phyloP scores from a whole-genome alignment of 1,140 invertebrate species.

The Apis florea region DNA sequence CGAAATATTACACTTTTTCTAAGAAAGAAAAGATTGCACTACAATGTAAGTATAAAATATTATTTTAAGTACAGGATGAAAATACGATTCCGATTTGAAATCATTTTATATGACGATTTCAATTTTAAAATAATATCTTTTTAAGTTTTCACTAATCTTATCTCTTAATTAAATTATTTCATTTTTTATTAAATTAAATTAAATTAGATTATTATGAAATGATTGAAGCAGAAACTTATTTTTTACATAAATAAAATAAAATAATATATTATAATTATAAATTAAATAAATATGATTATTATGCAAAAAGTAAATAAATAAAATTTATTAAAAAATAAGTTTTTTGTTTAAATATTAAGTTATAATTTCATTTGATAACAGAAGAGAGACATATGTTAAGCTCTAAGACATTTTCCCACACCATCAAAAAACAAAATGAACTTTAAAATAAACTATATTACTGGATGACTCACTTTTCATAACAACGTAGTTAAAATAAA shows the following conservation, averaged over 20 bases:
- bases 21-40: constrained; percentile 18
- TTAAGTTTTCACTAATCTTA: background rate
- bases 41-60: constrained; percentile 14
- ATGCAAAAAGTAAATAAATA: no score
- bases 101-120: background rate
- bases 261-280: no score
- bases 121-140: background rate
- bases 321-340: no score
- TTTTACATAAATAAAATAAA: no score
- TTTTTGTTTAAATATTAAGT: no score
- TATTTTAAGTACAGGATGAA: constrained; percentile 27
- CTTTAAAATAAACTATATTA: constrained; percentile 5
- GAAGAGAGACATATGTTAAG: background rate
- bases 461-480: background rate
- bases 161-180: background rate
- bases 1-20: constrained; percentile 1
- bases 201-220: background rate
- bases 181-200: no score
- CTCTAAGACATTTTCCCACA: background rate
- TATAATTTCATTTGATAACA: background rate
- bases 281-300: no score
- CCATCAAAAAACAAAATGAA: background rate
- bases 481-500: background rate
- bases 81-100: background rate
- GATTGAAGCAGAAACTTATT: background rate